Base-by-base conservation (phyloP, 1,140 invertebrate species). In the Bombus confusus region DNA sequence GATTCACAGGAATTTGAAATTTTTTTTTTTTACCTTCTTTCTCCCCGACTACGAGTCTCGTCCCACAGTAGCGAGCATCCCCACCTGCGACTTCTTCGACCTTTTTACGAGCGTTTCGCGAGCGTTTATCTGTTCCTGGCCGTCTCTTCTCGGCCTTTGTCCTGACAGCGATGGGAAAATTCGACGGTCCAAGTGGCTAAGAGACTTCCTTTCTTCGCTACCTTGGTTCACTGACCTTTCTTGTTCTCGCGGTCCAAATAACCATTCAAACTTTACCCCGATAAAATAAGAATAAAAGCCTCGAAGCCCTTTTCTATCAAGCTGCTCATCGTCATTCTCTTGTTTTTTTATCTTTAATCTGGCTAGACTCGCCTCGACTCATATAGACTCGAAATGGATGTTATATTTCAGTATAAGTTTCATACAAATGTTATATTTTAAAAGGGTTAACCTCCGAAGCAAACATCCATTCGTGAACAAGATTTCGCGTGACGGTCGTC, bases 1-100 rank as follows among this genome's bases (percentile, higher is more conserved):
- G 69, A 85, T 93, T 90, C 80, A 90, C 89, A 68, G 86, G 90
- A 91, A 91, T 92, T 90, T 91, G 80, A 87, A 90, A 86, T 91
- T 88, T 91, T 92, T 92, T 93, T 92, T 52, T 68, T 9, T 68
- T 9, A 8, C 9, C 18, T 31, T 85, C 76, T 71, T n/a, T 74
- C 81, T 87, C 87, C 75, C 62, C 43, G 34, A 5, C 64, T 80
- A 34, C 57, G 28, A 62, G 66, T 87, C 75, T 80, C 39, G 57
- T 75, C 76, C 66, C 62, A 72, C 62, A 47, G 78, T 57, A 79
- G 72, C 68, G 41, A 69, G 28, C 84, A 83, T 83, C 88, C 86
- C 89, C 92, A 93, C 92, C 91, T 93, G 92, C 87, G 64, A 37
- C 10, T 47, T 28, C 10, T 47, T 22, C 83, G 79, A 64, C 68